A percentile compares a stretch with the other conserved stretches of the same genome.
These are phyloP conservation scores for Pontoporia blainvillei DNA, from an alignment of 2,113 vertebrate species.

Conservation along the genomic window DNA sequence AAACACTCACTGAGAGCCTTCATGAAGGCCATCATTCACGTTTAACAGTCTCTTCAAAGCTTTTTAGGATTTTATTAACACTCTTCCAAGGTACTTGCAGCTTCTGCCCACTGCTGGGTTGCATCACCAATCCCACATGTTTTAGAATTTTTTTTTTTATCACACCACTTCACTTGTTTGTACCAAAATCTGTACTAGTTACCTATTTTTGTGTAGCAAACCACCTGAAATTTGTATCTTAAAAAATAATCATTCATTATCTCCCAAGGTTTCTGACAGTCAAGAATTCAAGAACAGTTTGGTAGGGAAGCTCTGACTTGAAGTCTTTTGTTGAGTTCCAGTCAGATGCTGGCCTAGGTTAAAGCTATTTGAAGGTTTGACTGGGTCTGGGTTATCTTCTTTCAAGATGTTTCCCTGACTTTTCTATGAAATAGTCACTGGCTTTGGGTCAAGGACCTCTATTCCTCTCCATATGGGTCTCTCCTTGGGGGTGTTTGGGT, in stretches of 20 bases:
- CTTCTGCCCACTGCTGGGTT: neutral
- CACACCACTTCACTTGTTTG: neutral
- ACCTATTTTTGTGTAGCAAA: neutral
- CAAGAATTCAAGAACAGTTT: neutral
- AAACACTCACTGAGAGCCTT: accelerated
- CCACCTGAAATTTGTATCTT: neutral
- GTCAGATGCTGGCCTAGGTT: neutral
- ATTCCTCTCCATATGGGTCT: neutral
- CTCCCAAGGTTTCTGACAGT: neutral
- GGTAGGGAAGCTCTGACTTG: neutral
- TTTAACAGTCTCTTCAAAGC: too few relatives aligned
- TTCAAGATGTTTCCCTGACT: neutral
- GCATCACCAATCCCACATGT: accelerated
- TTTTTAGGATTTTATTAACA: neutral
- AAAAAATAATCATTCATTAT: neutral
- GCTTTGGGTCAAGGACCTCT: neutral
- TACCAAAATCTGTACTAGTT: neutral
- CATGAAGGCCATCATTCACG: neutral
- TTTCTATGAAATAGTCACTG: neutral
- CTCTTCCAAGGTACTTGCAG: neutral
- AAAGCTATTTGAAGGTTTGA: neutral
- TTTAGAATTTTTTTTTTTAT: neutral
- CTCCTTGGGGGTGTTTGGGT: accelerated
- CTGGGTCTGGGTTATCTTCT: neutral
- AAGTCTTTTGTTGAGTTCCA: neutral